Conservation (phyloP, 2,113 vertebrate species). For the Nesogale talazaci region DNA sequence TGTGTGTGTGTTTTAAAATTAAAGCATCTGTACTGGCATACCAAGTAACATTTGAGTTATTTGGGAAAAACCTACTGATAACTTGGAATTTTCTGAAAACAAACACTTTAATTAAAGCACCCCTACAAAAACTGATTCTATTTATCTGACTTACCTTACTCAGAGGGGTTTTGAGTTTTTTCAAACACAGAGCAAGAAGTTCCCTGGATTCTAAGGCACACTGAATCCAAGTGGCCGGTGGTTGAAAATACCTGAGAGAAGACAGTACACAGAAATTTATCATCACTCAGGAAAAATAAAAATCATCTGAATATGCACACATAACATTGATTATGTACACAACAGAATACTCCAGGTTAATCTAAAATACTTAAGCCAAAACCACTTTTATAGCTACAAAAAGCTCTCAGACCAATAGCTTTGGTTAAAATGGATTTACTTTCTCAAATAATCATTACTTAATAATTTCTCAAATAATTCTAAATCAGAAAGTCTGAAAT, state of each 20-base stretch:
- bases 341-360: not conserved
- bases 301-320: not conserved
- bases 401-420: conserved; percentile 3
- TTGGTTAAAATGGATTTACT: conserved; percentile 29
- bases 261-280: not conserved
- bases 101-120: not conserved
- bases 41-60: not conserved
- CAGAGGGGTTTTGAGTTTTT: conserved; percentile 93
- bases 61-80: not conserved
- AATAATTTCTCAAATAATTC: not conserved
- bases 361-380: conserved; percentile 32
- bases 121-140: conserved; percentile 20
- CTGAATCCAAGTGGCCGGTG: conserved; percentile 94
- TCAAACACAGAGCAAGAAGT: conserved; percentile 96
- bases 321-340: conserved; percentile 26
- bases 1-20: not conserved
- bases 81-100: conserved; percentile 25
- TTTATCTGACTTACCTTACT: conserved; percentile 85
- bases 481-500: conserved; percentile 7
- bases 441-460: not conserved
- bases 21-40: not conserved
- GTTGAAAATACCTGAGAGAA: conserved; percentile 93
- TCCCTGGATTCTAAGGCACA: conserved; percentile 97
- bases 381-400: not conserved
- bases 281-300: conserved; percentile 13